Percentiles rank a stretch among this genome's conserved stretches.
Evolutionary conservation across 2,113 vertebrate species (phyloP).

Genomic region (Stegostoma tigrinum): DNA sequence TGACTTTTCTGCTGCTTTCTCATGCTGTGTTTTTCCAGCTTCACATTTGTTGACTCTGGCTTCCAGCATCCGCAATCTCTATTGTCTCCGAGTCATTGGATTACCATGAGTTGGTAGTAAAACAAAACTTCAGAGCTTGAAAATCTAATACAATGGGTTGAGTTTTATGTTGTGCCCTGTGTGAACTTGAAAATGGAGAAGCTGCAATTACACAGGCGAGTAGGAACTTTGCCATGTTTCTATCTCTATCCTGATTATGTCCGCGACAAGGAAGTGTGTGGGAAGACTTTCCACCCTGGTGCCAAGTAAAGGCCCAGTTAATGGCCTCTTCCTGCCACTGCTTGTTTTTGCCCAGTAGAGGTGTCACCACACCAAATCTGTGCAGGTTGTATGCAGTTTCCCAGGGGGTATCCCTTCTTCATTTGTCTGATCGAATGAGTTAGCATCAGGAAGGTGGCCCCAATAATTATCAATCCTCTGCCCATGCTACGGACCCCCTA

Average conservation of each 20-base stretch:
- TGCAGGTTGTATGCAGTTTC: background rate
- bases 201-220: background rate
- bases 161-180: background rate
- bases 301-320: background rate
- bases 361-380: background rate
- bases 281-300: no score
- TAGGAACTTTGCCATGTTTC: background rate
- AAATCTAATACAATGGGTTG: background rate
- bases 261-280: background rate
- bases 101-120: background rate
- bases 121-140: background rate
- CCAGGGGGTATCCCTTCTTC: no score
- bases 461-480: no score
- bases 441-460: no score
- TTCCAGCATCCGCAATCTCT: no score
- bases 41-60: no score
- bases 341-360: background rate
- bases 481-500: no score
- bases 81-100: background rate
- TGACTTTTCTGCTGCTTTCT: no score
- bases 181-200: background rate
- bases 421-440: no score
- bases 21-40: no score
- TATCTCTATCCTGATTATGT: background rate
- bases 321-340: background rate